Percentiles rank a stretch among this genome's conserved stretches.
Conservation (phyloP, 37 sponge, comb jelly and placozoan genomes). For the Beroe forskalii region DNA sequence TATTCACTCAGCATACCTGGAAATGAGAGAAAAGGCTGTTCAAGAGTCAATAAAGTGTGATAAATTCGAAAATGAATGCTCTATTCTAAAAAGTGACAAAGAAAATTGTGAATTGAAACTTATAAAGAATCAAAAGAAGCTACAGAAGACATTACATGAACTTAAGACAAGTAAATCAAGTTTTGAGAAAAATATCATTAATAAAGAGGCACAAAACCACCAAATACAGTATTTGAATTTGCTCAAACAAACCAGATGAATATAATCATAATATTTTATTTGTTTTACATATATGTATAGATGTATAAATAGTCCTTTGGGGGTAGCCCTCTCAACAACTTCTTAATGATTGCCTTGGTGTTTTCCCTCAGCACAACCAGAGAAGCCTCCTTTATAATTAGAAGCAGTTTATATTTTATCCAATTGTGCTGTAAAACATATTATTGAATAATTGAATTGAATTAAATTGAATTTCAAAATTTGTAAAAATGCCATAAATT, state of each 20-base stretch:
- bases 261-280: neutral
- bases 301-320: too few species aligned
- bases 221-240: constrained; percentile 15
- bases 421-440: too few species aligned
- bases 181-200: constrained; percentile 25
- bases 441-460: too few species aligned
- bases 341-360: too few species aligned
- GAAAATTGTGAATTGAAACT: constrained; percentile 58
- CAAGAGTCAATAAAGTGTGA: constrained; percentile 36
- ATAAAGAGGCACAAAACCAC: constrained; percentile 42
- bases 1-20: constrained; percentile 34
- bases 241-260: neutral
- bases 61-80: constrained; percentile 13
- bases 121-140: neutral
- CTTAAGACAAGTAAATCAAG: neutral
- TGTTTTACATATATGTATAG: too few species aligned
- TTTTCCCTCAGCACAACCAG: too few species aligned
- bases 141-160: neutral
- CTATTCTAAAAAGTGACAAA: neutral
- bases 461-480: too few species aligned
- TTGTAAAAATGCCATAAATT: too few species aligned
- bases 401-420: too few species aligned
- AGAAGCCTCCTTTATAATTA: too few species aligned
- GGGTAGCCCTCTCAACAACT: too few species aligned
- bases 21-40: constrained; percentile 57